A percentile compares a stretch with the other conserved stretches of the same genome.
phyloP scores from a whole-genome alignment of 2,797 vertebrate species.

The Macropodus opercularis region DNA sequence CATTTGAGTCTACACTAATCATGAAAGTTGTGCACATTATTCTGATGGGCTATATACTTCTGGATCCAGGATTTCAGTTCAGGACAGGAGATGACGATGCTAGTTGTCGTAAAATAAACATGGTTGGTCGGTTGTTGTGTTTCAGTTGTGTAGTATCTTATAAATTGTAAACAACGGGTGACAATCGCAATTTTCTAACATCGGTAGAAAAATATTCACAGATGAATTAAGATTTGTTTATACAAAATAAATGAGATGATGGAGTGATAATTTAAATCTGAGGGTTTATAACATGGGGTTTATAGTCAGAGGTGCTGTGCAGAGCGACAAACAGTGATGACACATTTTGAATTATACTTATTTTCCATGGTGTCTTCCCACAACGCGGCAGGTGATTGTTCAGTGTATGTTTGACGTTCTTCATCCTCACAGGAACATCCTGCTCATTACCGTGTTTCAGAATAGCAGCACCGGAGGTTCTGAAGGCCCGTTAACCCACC shows the following conservation, averaged over 20 bases:
- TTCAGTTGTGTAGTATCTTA: not conserved
- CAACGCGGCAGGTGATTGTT: not conserved
- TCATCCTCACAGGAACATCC: not conserved
- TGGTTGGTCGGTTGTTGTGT: not conserved
- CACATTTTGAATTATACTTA: not conserved
- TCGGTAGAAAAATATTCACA: no score
- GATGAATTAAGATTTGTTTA: no score
- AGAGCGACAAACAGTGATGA: no score
- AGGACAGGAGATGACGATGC: not conserved
- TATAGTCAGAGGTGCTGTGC: no score
- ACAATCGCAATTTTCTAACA: no score
- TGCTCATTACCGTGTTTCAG: not conserved
- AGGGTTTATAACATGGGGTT: no score
- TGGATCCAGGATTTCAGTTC: constrained; percentile 1
- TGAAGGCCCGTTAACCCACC: not conserved
- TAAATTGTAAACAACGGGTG: no score
- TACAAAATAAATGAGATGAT: no score
- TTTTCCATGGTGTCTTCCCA: not conserved
- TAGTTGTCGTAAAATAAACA: constrained; percentile 51
- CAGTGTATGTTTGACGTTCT: not conserved
- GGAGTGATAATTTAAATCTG: no score
- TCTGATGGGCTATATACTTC: no score
- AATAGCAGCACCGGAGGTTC: not conserved
- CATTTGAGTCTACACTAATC: constrained; percentile 10
- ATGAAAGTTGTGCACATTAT: not conserved